Conservation (phyloP, 2,888 invertebrate species). For the Orthosia cruda region DNA sequence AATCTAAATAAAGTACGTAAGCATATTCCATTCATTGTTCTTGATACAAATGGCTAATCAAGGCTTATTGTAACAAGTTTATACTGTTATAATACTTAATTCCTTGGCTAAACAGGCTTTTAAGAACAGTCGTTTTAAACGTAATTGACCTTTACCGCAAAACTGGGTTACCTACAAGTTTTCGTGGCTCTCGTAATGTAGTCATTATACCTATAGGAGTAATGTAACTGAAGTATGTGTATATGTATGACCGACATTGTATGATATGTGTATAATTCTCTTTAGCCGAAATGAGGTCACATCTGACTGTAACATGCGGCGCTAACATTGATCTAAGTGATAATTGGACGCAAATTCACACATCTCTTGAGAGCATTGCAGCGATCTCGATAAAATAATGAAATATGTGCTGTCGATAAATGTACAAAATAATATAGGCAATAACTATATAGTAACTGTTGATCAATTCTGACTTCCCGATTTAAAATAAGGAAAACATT, state of each 20-base stretch:
- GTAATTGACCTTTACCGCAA: slow-evolving; percentile 33
- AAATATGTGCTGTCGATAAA: neutral
- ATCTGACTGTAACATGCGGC: slow-evolving; percentile 63
- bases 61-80: neutral
- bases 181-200: slow-evolving; percentile 14
- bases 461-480: neutral
- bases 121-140: slow-evolving; percentile 5
- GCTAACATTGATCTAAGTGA: slow-evolving; percentile 68
- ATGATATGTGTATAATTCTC: slow-evolving; percentile 65
- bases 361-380: slow-evolving; percentile 22
- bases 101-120: slow-evolving; percentile 13
- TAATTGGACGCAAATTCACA: slow-evolving; percentile 63
- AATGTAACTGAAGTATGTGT: slow-evolving; percentile 18
- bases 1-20: neutral
- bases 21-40: slow-evolving; percentile 23
- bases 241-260: slow-evolving; percentile 51
- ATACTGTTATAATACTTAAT: neutral
- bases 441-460: too few relatives aligned
- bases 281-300: slow-evolving; percentile 67
- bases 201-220: slow-evolving; percentile 23
- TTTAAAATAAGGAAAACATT: slow-evolving; percentile 58
- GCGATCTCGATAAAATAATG: slow-evolving; percentile 12
- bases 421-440: neutral
- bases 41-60: slow-evolving; percentile 7
- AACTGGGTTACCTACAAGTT: slow-evolving; percentile 37